Percentiles rank a stretch among this genome's conserved stretches.
phyloP scores from a whole-genome alignment of 2,888 invertebrate genomes.

The Lasioglossum leucozonium region DNA sequence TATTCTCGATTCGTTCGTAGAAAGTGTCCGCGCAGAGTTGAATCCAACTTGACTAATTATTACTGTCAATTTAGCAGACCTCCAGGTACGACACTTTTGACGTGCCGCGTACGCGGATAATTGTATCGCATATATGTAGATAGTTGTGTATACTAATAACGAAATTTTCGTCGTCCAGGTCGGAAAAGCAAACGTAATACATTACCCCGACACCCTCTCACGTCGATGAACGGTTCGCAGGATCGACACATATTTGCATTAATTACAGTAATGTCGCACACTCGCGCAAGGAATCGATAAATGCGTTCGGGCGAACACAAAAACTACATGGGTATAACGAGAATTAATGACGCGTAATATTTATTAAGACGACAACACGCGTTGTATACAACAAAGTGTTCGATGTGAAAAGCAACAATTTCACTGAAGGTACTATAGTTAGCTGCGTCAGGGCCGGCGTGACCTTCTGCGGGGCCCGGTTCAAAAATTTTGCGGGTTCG shows the following conservation, averaged over 20 bases:
- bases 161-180: conserved; percentile 29
- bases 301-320: not conserved
- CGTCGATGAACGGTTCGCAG: not conserved
- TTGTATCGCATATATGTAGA: conserved; percentile 26
- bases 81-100: conserved; percentile 1
- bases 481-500: too few relatives aligned
- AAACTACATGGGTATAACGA: not conserved
- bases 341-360: not conserved
- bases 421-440: too few relatives aligned
- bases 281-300: not conserved
- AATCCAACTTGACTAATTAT: not conserved
- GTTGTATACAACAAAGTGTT: not conserved
- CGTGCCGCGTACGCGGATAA: conserved; percentile 26
- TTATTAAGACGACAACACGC: not conserved
- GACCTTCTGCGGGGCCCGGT: too few relatives aligned
- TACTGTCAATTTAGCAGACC: not conserved
- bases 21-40: not conserved
- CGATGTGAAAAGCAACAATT: too few relatives aligned
- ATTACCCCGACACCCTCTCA: not conserved
- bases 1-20: not conserved
- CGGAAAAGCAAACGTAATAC: not conserved
- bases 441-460: too few relatives aligned
- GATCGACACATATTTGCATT: conserved; percentile 6
- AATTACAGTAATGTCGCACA: not conserved
- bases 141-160: conserved; percentile 31